phyloP scores from a whole-genome alignment of 2,888 invertebrate genomes.

The Rhingia rostrata region DNA sequence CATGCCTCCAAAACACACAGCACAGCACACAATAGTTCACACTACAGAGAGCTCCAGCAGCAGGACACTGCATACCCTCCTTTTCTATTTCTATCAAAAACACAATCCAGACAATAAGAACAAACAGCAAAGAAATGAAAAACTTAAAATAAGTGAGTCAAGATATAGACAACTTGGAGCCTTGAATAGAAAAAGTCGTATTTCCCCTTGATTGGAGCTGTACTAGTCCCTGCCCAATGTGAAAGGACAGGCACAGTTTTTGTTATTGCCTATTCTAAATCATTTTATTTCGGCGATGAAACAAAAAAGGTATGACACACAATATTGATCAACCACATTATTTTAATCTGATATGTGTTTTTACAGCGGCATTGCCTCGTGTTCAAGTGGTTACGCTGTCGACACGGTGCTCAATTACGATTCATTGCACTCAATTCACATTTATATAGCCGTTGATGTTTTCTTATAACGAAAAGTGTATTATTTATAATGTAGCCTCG shows the following conservation, averaged over 20 bases:
- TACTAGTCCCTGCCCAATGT: no score
- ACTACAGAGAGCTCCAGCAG: slow-evolving; percentile 14
- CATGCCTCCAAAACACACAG: slow-evolving; percentile 12
- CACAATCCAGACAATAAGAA: slow-evolving; percentile 59
- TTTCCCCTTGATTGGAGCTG: slow-evolving; percentile 33
- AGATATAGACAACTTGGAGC: slow-evolving; percentile 62
- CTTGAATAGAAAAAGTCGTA: slow-evolving; percentile 31
- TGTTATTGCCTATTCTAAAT: slow-evolving; percentile 6
- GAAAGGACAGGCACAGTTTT: not conserved
- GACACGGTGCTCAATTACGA: slow-evolving; percentile 62
- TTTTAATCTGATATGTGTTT: slow-evolving; percentile 15
- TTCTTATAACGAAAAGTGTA: slow-evolving; percentile 19
- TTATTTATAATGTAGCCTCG: slow-evolving; percentile 12
- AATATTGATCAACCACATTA: slow-evolving; percentile 43
- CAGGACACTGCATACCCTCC: slow-evolving; percentile 1
- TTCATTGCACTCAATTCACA: slow-evolving; percentile 69
- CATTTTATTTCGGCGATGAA: slow-evolving; percentile 6
- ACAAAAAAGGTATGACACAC: slow-evolving; percentile 24
- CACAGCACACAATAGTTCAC: slow-evolving; percentile 13
- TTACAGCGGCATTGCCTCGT: slow-evolving; percentile 7
- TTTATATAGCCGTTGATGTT: slow-evolving; percentile 32
- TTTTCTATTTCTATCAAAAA: slow-evolving; percentile 21
- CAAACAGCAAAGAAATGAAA: slow-evolving; percentile 27
- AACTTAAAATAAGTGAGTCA: slow-evolving; percentile 43
- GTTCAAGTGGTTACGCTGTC: slow-evolving; percentile 18